These are phyloP conservation scores for Phoenicopterus ruber DNA, from an alignment of 2,113 vertebrate genomes.

Conservation along the genomic window DNA sequence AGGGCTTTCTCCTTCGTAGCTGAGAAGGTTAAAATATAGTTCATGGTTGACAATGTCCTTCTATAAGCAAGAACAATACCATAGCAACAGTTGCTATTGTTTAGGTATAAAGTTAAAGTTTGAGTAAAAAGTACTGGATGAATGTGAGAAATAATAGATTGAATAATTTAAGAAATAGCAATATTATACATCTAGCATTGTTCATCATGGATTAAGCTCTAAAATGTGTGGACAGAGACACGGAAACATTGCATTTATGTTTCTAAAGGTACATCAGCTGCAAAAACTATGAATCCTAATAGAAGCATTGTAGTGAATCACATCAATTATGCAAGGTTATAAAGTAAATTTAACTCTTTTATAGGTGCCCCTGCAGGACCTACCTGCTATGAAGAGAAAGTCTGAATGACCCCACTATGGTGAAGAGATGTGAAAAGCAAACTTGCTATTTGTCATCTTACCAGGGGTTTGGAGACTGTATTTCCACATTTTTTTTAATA, in stretches of 20 bases:
- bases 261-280: not conserved
- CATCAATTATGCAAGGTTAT: not conserved
- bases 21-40: not conserved
- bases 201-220: not conserved
- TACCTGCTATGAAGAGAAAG: not conserved
- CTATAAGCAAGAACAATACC: not conserved
- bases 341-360: not conserved
- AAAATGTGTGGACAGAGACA: not conserved
- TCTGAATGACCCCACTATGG: not conserved
- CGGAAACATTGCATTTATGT: not conserved
- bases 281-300: not conserved
- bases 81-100: conserved; percentile 7
- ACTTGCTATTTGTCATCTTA: not conserved
- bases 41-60: not conserved
- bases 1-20: not conserved
- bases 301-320: not conserved
- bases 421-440: not conserved
- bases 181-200: not conserved
- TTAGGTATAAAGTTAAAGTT: not conserved
- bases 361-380: not conserved
- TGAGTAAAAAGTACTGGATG: not conserved
- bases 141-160: not conserved
- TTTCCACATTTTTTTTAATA: not conserved
- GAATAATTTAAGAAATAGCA: not conserved
- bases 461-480: not conserved